These are phyloP conservation scores for Aptenodytes forsteri DNA, from an alignment of 2,113 vertebrate species.

Conservation along the genomic window DNA sequence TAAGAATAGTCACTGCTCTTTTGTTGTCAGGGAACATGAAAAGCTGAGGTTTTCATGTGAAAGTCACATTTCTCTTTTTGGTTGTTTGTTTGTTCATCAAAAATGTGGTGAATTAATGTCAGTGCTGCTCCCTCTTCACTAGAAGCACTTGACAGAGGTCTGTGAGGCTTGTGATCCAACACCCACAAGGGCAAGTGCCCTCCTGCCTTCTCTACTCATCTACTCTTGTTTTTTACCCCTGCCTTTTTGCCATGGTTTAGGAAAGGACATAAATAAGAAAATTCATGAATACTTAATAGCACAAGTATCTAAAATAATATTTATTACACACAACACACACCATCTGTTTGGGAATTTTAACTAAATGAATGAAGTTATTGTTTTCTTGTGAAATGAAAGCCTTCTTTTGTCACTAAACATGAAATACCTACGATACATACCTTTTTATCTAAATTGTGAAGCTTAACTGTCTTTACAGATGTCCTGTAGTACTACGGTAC, in stretches of 20 bases:
- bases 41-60: background rate
- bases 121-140: background rate
- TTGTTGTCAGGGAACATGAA: background rate
- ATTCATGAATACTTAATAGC: background rate
- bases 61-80: background rate
- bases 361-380: background rate
- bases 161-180: background rate
- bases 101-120: background rate
- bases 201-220: background rate
- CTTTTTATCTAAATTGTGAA: background rate
- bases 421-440: background rate
- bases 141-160: background rate
- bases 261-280: background rate
- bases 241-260: background rate
- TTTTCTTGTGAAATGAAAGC: background rate
- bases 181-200: background rate
- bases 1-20: background rate
- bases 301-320: background rate
- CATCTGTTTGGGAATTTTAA: background rate
- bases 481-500: background rate
- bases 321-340: background rate
- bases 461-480: background rate
- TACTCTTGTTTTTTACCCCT: background rate
- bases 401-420: background rate
- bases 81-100: background rate